These are phyloP conservation scores for Limnothrissa miodon DNA, from an alignment of 2,113 vertebrate genomes.

Conservation along the genomic window DNA sequence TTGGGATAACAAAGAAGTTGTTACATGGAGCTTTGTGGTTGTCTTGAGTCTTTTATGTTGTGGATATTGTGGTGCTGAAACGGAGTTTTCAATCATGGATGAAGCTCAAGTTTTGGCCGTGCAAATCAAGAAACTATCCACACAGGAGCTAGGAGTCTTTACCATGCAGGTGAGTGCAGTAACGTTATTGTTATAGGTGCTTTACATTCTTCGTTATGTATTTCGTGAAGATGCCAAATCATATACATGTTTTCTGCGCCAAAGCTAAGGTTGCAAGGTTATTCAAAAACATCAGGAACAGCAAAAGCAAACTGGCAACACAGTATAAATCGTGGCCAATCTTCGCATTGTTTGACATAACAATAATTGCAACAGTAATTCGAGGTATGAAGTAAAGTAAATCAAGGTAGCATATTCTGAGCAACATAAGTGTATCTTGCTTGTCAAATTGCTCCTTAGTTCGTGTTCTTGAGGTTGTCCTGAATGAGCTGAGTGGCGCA, in stretches of 20 bases:
- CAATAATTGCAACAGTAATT: neutral
- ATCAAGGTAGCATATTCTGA: neutral
- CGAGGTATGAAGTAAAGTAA: neutral
- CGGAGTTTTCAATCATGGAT: constrained; percentile 92
- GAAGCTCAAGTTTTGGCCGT: constrained; percentile 87
- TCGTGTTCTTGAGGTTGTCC: neutral
- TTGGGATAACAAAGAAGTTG: constrained; percentile 41
- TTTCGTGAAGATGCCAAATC: neutral
- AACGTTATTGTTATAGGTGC: neutral
- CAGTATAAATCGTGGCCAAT: neutral
- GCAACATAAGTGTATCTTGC: neutral
- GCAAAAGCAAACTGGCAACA: neutral
- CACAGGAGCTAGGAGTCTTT: constrained; percentile 90
- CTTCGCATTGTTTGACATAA: neutral
- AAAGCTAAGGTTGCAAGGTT: neutral
- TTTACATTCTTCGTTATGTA: neutral
- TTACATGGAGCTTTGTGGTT: constrained; percentile 57
- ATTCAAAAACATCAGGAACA: neutral
- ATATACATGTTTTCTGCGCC: neutral
- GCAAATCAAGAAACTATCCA: constrained; percentile 89
- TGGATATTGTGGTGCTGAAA: constrained; percentile 73
- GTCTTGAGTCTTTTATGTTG: constrained; percentile 65
- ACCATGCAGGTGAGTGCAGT: constrained; percentile 85
- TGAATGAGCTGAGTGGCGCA: neutral
- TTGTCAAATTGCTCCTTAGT: neutral